Conservation (phyloP, 2,888 invertebrate species). For the Pegoplata infirma region DNA sequence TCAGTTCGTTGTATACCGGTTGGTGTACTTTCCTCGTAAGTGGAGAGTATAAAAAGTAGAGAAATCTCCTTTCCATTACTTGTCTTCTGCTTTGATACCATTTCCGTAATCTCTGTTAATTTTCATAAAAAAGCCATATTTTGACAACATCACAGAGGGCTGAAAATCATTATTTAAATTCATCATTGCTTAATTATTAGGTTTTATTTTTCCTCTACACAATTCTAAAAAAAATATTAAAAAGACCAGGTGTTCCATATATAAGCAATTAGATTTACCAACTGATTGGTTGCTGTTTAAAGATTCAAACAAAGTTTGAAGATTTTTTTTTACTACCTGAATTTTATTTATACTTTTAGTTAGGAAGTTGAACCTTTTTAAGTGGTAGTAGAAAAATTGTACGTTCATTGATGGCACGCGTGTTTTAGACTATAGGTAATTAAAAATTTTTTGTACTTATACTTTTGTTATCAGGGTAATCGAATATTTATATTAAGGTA, state of each 20-base stretch:
- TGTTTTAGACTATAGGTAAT: neutral
- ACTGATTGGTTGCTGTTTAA: slow-evolving; percentile 6
- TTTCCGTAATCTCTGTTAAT: too few relatives aligned
- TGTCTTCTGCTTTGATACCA: too few relatives aligned
- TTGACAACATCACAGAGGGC: slow-evolving; percentile 48
- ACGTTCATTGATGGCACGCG: neutral
- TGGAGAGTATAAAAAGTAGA: too few relatives aligned
- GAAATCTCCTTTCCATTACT: too few relatives aligned
- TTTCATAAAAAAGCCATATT: slow-evolving; percentile 26
- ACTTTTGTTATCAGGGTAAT: neutral
- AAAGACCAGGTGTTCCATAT: slow-evolving; percentile 33
- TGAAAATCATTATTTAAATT: slow-evolving; percentile 15
- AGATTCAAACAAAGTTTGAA: neutral
- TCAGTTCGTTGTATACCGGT: too few relatives aligned
- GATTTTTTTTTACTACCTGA: slow-evolving; percentile 6
- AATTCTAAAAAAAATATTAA: too few relatives aligned
- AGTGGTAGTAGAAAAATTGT: neutral
- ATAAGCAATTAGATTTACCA: neutral
- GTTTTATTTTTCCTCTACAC: neutral
- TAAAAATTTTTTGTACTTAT: neutral
- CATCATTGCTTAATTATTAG: slow-evolving; percentile 2
- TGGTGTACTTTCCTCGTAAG: too few relatives aligned
- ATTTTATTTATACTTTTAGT: neutral
- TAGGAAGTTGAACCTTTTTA: neutral
- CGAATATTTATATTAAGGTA: neutral